Evolutionary conservation across 2,113 vertebrate species (phyloP), one percentile per base, ranked within the genome.

Genomic region (Onychostoma macrolepis): DNA sequence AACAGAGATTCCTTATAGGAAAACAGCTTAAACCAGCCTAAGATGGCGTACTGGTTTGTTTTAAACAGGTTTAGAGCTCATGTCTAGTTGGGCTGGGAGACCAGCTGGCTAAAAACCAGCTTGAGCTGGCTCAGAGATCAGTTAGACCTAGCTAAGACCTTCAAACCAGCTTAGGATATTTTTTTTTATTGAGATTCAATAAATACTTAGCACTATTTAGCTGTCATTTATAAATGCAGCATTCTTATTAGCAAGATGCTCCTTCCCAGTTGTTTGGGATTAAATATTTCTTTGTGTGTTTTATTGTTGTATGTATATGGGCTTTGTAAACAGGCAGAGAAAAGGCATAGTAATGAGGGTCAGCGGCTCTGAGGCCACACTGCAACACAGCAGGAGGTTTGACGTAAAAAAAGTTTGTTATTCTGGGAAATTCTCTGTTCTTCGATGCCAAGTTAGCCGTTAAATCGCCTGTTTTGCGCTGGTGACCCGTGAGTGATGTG

Each of bases 401-500:
- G 76, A 86, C 24, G 45, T 43, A 8, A 75, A 26, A 74, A 74
- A 13, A 24, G 6, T 79, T 53, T 80, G 7, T 38, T 12, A 61
- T 80, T 63, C 79, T 84, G 85, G 82, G 87, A 36, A 6, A 71
- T 89, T 87, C 87, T 88, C 81, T 41, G 24, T 65, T 65, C 87
- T 89, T 85, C 63, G 75, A 15, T 63, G 76, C 80, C 91, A 91
- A 92, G 90, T 89, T 94, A 90, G 90, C 92, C 91, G 91, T 94
- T 94, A 94, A 93, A 93, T 91, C 91, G 90, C 80, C 89, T 93
- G 93, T 92, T 93, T 92, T 90, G 90, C 86, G 88, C 90, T 91
- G 93, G 89, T 94, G 93, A 94, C 92, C 94, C 90, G 33, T 93
- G 89, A 93, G 88, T 92, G 88, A 93, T 94, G 87, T 87, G 88